Evolutionary conservation across 2,113 vertebrate genomes (phyloP).

Genomic region (Aptenodytes patagonicus): DNA sequence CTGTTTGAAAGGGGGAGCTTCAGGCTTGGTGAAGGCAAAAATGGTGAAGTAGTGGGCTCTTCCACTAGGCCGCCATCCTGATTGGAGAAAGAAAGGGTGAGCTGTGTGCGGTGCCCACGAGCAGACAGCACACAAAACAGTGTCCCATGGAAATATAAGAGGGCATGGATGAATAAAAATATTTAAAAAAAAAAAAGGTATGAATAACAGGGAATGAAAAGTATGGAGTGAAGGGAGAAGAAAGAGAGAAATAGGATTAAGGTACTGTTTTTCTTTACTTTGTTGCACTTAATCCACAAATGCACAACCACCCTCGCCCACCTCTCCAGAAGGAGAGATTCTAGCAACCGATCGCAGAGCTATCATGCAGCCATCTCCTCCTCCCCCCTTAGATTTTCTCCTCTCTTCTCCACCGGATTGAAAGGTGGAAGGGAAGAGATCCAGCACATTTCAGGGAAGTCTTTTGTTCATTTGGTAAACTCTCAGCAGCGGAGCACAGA

Average conservation of each 20-base stretch:
- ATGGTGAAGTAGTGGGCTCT: slow-evolving; percentile 96
- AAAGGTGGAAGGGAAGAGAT: background rate
- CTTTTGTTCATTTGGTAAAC: background rate
- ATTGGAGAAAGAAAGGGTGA: slow-evolving; percentile 78
- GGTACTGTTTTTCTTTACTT: slow-evolving; percentile 2
- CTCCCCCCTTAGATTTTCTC: background rate
- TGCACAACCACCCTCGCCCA: background rate
- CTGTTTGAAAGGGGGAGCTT: slow-evolving; percentile 97
- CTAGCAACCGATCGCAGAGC: background rate
- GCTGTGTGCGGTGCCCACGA: slow-evolving; percentile 65
- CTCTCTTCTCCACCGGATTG: background rate
- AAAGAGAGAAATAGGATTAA: slow-evolving; percentile 73
- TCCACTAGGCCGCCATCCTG: slow-evolving; percentile 97
- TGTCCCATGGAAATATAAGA: slow-evolving; percentile 56
- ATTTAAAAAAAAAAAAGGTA: slow-evolving; percentile 20
- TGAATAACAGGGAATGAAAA: slow-evolving; percentile 54
- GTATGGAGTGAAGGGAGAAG: slow-evolving; percentile 63
- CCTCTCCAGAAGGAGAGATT: background rate
- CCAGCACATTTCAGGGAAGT: background rate
- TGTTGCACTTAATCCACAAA: background rate
- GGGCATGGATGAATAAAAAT: slow-evolving; percentile 34
- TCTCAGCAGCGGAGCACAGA: background rate
- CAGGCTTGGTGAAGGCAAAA: slow-evolving; percentile 99
- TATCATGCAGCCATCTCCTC: background rate
- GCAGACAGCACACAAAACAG: slow-evolving; percentile 54